phyloP scores from a whole-genome alignment of 2,888 invertebrate species.

The Trichogramma evanescens region DNA sequence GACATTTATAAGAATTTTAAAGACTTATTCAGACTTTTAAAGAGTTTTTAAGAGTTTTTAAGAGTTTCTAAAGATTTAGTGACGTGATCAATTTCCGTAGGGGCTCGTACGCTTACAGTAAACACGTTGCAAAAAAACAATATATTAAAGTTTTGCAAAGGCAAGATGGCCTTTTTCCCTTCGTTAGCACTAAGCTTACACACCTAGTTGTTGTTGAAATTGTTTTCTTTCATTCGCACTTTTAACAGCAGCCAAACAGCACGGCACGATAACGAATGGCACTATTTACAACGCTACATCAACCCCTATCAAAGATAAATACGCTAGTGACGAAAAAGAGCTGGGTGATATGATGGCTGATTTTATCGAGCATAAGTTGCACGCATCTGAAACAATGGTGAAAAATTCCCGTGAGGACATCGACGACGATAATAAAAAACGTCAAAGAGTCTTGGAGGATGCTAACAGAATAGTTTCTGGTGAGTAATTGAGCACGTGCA shows the following conservation, averaged over 20 bases:
- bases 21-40: too few relatives aligned
- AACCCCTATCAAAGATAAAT: constrained; percentile 47
- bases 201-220: constrained; percentile 14
- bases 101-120: too few relatives aligned
- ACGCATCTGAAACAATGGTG: constrained; percentile 39
- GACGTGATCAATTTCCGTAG: too few relatives aligned
- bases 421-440: constrained; percentile 40
- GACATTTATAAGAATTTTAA: too few relatives aligned
- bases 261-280: constrained; percentile 46
- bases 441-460: constrained; percentile 42
- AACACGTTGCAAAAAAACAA: too few relatives aligned
- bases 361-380: constrained; percentile 43
- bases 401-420: constrained; percentile 39
- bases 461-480: constrained; percentile 44
- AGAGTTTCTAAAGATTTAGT: too few relatives aligned
- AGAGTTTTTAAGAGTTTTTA: too few relatives aligned
- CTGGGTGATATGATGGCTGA: constrained; percentile 44
- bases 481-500: constrained; percentile 33
- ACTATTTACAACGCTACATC: constrained; percentile 47
- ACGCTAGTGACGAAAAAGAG: constrained; percentile 46
- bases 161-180: too few relatives aligned
- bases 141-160: too few relatives aligned
- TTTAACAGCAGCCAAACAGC: constrained; percentile 41
- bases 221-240: constrained; percentile 32
- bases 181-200: too few relatives aligned